phyloP scores from a whole-genome alignment of 2,888 invertebrate species.

The Parasteatoda lunata region DNA sequence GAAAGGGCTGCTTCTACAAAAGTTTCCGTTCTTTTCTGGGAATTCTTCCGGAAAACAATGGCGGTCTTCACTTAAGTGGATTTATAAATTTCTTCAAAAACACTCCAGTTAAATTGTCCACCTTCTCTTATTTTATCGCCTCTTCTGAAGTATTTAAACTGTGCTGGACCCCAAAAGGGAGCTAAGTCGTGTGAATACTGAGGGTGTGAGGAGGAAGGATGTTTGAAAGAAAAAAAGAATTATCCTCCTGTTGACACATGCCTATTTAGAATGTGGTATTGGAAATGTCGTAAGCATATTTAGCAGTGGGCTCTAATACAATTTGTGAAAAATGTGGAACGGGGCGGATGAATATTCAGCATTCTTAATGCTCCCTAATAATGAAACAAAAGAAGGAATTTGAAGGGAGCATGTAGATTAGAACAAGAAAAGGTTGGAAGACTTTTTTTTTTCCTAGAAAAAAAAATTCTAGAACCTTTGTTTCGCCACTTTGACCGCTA shows the following conservation, averaged over 20 bases:
- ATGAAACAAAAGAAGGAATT: constrained; percentile 39
- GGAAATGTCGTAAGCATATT: constrained; percentile 60
- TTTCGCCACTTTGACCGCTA: constrained; percentile 55
- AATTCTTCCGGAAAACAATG: constrained; percentile 30
- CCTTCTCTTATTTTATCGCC: constrained; percentile 5
- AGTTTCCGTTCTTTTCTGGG: constrained; percentile 1
- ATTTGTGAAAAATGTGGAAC: constrained; percentile 37
- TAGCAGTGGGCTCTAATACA: constrained; percentile 39
- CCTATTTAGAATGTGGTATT: constrained; percentile 46
- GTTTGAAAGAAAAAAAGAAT: constrained; percentile 14
- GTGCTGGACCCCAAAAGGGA: background rate
- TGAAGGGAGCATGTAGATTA: constrained; percentile 21
- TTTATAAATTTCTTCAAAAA: constrained; percentile 18
- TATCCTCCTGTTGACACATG: constrained; percentile 35
- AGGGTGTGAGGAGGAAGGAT: background rate
- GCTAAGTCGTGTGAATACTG: constrained; percentile 7
- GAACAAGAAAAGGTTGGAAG: constrained; percentile 36
- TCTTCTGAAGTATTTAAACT: background rate
- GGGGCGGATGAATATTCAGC: constrained; percentile 53
- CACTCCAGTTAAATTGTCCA: background rate
- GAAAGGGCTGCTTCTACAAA: constrained; percentile 8
- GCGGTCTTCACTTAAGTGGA: constrained; percentile 21
- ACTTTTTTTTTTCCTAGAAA: constrained; percentile 4
- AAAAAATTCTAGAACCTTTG: constrained; percentile 47
- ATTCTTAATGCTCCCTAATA: constrained; percentile 41